These are phyloP conservation scores for Bambusicola thoracicus DNA, from an alignment of 2,113 vertebrate species.

Conservation along the genomic window DNA sequence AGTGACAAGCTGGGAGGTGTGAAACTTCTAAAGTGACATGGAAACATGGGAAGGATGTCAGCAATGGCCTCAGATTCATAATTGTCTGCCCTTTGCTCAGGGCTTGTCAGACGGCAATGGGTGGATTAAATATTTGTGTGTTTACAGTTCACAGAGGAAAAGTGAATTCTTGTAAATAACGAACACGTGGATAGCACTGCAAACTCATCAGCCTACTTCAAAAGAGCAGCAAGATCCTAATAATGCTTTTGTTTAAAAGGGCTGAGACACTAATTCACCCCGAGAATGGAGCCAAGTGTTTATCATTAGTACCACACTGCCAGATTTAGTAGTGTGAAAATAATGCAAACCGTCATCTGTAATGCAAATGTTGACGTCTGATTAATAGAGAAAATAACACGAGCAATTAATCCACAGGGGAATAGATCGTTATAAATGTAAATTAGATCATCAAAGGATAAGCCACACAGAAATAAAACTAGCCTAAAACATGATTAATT, in stretches of 20 bases:
- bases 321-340: slow-evolving; percentile 45
- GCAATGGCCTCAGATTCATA: not conserved
- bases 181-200: not conserved
- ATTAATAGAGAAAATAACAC: slow-evolving; percentile 68
- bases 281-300: not conserved
- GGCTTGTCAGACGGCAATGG: not conserved
- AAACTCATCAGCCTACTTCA: not conserved
- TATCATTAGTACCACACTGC: not conserved
- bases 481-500: slow-evolving; percentile 54
- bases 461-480: slow-evolving; percentile 57
- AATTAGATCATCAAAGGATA: slow-evolving; percentile 69
- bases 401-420: slow-evolving; percentile 56
- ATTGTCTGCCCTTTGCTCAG: not conserved
- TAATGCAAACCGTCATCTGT: slow-evolving; percentile 45
- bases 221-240: not conserved
- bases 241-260: not conserved
- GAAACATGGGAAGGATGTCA: not conserved
- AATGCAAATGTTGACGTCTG: slow-evolving; percentile 63
- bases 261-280: not conserved
- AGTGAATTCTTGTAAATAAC: not conserved
- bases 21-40: not conserved
- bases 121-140: not conserved
- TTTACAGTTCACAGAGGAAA: not conserved
- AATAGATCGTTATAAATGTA: slow-evolving; percentile 57
- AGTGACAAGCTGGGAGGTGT: not conserved